Percentiles rank a stretch among this genome's conserved stretches.
phyloP scores from a whole-genome alignment of 2,113 vertebrate genomes.

The Columbina picui region DNA sequence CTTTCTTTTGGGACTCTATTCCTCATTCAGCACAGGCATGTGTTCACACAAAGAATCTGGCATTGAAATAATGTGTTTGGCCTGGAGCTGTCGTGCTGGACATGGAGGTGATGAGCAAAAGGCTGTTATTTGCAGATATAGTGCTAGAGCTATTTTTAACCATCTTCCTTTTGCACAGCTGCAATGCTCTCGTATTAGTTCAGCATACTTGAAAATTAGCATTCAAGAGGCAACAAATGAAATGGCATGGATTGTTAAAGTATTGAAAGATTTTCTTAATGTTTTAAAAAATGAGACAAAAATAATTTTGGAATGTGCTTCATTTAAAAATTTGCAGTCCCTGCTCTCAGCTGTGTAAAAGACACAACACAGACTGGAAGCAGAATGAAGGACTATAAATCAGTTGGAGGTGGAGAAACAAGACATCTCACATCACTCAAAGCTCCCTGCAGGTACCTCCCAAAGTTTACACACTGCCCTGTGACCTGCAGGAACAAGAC shows the following conservation, averaged over 20 bases:
- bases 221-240: not conserved
- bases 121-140: not conserved
- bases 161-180: not conserved
- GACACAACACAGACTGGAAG: not conserved
- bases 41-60: not conserved
- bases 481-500: not conserved
- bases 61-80: not conserved
- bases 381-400: not conserved
- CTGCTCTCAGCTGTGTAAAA: not conserved
- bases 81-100: not conserved
- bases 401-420: not conserved
- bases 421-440: not conserved
- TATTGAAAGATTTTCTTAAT: not conserved
- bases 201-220: not conserved
- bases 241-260: not conserved
- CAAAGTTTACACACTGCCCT: not conserved
- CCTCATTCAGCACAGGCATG: not conserved
- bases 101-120: not conserved
- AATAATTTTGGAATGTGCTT: not conserved
- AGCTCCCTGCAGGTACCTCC: not conserved
- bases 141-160: not conserved
- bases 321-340: not conserved
- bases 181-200: not conserved
- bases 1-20: not conserved
- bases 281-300: not conserved